phyloP scores from a whole-genome alignment of 2,888 invertebrate genomes.

The Alcis repandata region DNA sequence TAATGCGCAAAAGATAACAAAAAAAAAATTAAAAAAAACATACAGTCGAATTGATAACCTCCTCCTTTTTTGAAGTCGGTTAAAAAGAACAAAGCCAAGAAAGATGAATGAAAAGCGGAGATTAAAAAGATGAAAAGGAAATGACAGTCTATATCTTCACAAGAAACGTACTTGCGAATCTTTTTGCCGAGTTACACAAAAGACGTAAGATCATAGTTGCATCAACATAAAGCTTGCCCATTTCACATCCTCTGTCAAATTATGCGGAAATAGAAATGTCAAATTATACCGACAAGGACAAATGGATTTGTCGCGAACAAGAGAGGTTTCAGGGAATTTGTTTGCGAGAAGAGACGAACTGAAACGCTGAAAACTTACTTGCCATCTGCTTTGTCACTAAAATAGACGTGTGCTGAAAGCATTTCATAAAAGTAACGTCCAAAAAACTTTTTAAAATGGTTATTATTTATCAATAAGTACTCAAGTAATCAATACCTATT shows the following conservation, averaged over 20 bases:
- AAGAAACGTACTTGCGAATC: too few relatives aligned
- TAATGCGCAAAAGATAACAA: neutral
- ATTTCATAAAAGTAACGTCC: too few relatives aligned
- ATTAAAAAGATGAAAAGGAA: too few relatives aligned
- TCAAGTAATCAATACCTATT: too few relatives aligned
- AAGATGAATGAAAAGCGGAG: too few relatives aligned
- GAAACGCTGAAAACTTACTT: slow-evolving; percentile 4
- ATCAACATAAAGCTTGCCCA: slow-evolving; percentile 10
- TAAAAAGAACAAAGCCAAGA: too few relatives aligned
- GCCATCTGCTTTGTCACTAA: too few relatives aligned
- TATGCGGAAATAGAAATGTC: slow-evolving; percentile 33
- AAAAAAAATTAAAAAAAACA: neutral
- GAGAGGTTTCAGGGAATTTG: slow-evolving; percentile 7
- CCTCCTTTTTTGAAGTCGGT: too few relatives aligned
- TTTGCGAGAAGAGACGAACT: neutral
- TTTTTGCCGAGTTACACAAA: neutral
- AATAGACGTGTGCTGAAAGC: too few relatives aligned
- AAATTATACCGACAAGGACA: slow-evolving; percentile 29
- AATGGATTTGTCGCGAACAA: slow-evolving; percentile 22
- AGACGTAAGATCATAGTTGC: neutral
- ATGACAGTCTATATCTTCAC: too few relatives aligned
- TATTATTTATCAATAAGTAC: too few relatives aligned
- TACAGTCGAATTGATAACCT: neutral
- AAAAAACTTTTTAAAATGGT: too few relatives aligned
- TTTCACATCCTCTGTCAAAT: slow-evolving; percentile 26